Base-by-base conservation (phyloP, 30 jellyfish, hydroid and myxozoan species). In the Clytia hemisphaerica region DNA sequence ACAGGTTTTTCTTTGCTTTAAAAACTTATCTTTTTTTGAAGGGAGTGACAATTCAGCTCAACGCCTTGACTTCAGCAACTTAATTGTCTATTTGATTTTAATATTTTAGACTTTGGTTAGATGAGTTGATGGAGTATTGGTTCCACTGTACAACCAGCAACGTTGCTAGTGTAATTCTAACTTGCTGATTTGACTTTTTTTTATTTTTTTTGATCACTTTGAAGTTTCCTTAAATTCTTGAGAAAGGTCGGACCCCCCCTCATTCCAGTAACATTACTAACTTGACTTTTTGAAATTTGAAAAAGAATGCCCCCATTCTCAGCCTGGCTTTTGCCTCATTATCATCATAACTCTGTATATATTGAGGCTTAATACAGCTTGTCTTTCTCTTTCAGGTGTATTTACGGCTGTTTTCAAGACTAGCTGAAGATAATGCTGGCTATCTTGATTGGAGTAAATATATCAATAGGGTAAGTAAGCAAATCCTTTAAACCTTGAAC, bases 391-490 rank as follows among this genome's bases (percentile, higher is more conserved):
- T 24, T 6, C 37, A 86, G 96, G 91, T 72, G 48, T 46, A 78
- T 50, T 73, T 72, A 75, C 73, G 72, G 32, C 61, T 86, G 63
- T 86, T 86, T 48, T 72, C 89, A 32, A 40, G 96, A 34, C 73
- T 86, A 0, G 91, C 96, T 18, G 85, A 72, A 28, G 84, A 72
- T 22, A 61, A 66, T 44, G 90, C 72, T 45, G 96, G 94, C 44
- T 78, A 10, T 59, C 78, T 86, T 34, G 96, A 86, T 53, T 86
- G 96, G 96, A 86, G 82, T 29, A 82, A 68, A n/a, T 58, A 78
- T 44, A 62, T 86, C 40, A 92, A 92, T 40, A 71, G 79, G 92
- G 96, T 85, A 37, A 15, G 10, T 32, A 49, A n/a, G 19, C n/a
- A 40, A n/a, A n/a, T n/a, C n/a, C n/a, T n/a, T n/a, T n/a, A n/a